Base-by-base conservation (phyloP, 2,888 invertebrate genomes). In the Apamea epomidion region DNA sequence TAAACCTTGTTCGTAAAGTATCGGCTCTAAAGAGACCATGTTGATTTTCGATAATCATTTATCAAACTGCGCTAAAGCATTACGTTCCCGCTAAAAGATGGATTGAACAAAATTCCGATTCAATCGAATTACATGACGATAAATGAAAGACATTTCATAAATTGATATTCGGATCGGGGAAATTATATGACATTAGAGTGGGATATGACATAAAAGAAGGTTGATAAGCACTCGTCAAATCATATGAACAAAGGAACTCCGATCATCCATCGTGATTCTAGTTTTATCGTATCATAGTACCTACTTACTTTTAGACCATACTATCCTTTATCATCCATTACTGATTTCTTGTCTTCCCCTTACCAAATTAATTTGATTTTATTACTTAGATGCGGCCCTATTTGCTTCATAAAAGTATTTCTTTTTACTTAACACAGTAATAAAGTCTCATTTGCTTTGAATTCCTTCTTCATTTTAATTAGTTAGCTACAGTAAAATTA, bases 401-500 rank as follows among this genome's bases (percentile, higher is more conserved):
- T 71, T 76, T 78, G 32, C 65, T 68, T 74, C 58, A 60, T 80
- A 76, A 29, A 87, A 64, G n/a, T 25, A 54, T 68, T 68, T 70
- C 12, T 79, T 73, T 70, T 83, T 78, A 72, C 78, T 62, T 75
- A 74, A 74, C 62, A 80, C 70, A 74, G 51, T 78, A 70, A 82
- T 88, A 73, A 77, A 88, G 78, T 72, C 77, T 81, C 71, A 54
- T 84, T 81, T 81, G 42, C 71, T 74, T 42, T 80, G 70, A 84
- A 84, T 89, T 83, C 72, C 74, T 78, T 77, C 48, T 78, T 73
- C 72, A 72, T 68, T 73, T 42, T 37, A 65, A 60, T 80, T 71
- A 73, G 16, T 71, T 60, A 69, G 18, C 72, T 83, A 78, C 74
- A 81, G 48, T 86, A 79, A 81, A 85, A 86, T 84, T 84, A 90